A percentile compares a stretch with the other conserved stretches of the same genome.
These are phyloP conservation scores for Diceros bicornis DNA, from an alignment of 2,797 vertebrate genomes.

Conservation along the genomic window DNA sequence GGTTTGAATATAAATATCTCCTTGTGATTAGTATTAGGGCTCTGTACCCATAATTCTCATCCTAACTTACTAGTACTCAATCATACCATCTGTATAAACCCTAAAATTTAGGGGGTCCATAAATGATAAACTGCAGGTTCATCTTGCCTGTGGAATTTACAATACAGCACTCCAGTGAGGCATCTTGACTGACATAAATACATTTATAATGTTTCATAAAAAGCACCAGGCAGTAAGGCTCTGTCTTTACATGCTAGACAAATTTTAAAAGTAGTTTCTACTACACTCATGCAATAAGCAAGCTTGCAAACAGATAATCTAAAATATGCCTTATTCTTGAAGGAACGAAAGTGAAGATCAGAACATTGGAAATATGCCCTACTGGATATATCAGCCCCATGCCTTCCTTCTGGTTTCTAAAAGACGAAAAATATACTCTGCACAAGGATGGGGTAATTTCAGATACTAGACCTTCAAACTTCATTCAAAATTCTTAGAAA, in stretches of 20 bases:
- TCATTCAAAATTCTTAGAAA: conserved; percentile 34
- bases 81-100: not conserved
- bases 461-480: not conserved
- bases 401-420: not conserved
- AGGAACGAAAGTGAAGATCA: not conserved
- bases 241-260: conserved; percentile 38
- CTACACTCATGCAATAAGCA: not conserved
- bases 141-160: not conserved
- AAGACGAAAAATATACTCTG: not conserved
- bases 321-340: not conserved
- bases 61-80: not conserved
- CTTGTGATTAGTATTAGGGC: not conserved
- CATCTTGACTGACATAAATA: not conserved
- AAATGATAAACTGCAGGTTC: not conserved
- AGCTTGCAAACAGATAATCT: conserved; percentile 28
- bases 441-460: not conserved
- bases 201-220: conserved; percentile 51
- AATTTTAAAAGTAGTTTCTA: conserved; percentile 29
- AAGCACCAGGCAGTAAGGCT: not conserved
- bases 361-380: not conserved
- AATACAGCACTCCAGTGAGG: not conserved
- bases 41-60: not conserved
- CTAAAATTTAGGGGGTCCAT: not conserved
- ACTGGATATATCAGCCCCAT: not conserved
- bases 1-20: not conserved